Percentiles rank a stretch among this genome's conserved stretches.
Conservation (phyloP, 2,888 invertebrate genomes). For the Anticlea derivata region DNA sequence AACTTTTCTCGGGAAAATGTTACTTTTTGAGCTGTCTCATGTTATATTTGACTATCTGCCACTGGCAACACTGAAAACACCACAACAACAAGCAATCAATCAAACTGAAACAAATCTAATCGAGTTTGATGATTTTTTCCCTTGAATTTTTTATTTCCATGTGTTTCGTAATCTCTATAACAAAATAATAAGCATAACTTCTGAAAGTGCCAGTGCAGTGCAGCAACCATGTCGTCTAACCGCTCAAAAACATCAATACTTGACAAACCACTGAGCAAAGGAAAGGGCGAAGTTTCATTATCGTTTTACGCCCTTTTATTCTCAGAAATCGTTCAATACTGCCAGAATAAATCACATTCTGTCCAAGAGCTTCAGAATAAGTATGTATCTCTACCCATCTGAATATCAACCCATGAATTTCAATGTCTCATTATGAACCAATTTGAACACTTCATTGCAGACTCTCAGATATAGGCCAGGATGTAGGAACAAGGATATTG, state of each 20-base stretch:
- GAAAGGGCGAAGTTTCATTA: conserved; percentile 95
- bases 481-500: conserved; percentile 96
- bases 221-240: conserved; percentile 71
- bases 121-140: too few relatives aligned
- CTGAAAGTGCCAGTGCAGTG: not conserved
- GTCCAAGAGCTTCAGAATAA: conserved; percentile 97
- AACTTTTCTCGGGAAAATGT: too few relatives aligned
- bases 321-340: conserved; percentile 99
- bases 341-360: conserved; percentile 97
- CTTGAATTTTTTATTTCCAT: too few relatives aligned
- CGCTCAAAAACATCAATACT: conserved; percentile 91
- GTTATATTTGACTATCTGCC: too few relatives aligned
- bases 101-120: too few relatives aligned
- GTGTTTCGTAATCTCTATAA: too few relatives aligned
- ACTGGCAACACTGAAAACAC: too few relatives aligned
- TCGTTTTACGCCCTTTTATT: conserved; percentile 97
- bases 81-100: too few relatives aligned
- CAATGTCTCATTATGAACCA: too few relatives aligned
- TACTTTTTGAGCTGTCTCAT: too few relatives aligned
- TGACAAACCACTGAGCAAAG: conserved; percentile 95
- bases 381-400: conserved; percentile 79
- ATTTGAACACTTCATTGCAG: conserved; percentile 71
- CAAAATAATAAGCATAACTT: too few relatives aligned
- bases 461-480: conserved; percentile 96
- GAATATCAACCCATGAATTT: not conserved